Percentiles rank a stretch among this genome's conserved stretches.
phyloP scores from a whole-genome alignment of 1,140 invertebrate species.

The Anoplolepis gracilipes region DNA sequence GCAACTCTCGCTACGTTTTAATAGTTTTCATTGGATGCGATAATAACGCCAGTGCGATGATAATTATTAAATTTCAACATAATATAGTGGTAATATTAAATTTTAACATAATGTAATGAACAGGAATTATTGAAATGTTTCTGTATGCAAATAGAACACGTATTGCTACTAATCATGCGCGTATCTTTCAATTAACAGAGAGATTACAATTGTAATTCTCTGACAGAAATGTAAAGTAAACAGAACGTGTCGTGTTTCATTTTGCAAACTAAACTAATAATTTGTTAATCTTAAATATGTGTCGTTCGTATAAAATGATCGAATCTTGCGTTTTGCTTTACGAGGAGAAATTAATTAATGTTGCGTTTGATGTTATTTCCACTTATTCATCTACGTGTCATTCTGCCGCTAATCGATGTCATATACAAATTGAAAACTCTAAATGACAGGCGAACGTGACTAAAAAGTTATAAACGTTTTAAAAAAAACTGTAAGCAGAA shows the following conservation, averaged over 20 bases:
- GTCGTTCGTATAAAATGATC: background rate
- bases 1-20: background rate
- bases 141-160: slow-evolving; percentile 19
- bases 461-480: slow-evolving; percentile 43
- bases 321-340: background rate
- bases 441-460: slow-evolving; percentile 18
- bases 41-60: background rate
- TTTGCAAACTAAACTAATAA: slow-evolving; percentile 33
- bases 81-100: slow-evolving; percentile 34
- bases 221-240: slow-evolving; percentile 48
- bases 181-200: slow-evolving; percentile 54
- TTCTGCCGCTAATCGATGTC: slow-evolving; percentile 22
- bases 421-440: background rate
- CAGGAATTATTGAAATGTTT: slow-evolving; percentile 41
- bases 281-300: slow-evolving; percentile 44
- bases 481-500: slow-evolving; percentile 29
- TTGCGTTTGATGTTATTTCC: background rate
- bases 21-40: slow-evolving; percentile 1
- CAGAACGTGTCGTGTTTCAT: slow-evolving; percentile 23
- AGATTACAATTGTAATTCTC: slow-evolving; percentile 48
- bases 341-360: background rate
- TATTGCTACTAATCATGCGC: slow-evolving; percentile 15
- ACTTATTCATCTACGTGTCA: slow-evolving; percentile 5
- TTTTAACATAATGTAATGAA: slow-evolving; percentile 24
- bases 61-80: slow-evolving; percentile 36